A percentile compares a stretch with the other conserved stretches of the same genome.
These are phyloP conservation scores for Gymnobelideus leadbeateri DNA, from an alignment of 2,113 vertebrate genomes.

Conservation along the genomic window DNA sequence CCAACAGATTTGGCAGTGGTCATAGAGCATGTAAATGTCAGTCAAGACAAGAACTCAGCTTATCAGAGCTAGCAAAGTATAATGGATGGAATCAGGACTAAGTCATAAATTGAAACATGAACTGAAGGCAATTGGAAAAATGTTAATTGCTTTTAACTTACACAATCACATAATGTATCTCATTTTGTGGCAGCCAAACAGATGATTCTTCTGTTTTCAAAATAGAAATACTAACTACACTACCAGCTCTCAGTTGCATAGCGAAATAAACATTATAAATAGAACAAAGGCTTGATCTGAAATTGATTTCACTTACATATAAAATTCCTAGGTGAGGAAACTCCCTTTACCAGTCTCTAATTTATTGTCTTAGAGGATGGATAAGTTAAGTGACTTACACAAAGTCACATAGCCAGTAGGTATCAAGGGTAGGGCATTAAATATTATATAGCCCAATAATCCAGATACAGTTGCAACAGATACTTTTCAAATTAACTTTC, in stretches of 20 bases:
- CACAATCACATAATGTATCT: not conserved
- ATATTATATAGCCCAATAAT: no score
- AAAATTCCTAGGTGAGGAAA: no score
- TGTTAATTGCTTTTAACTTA: not conserved
- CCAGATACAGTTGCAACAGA: no score
- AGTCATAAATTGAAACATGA: not conserved
- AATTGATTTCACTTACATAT: no score
- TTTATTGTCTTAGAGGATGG: no score
- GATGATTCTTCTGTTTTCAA: conserved; percentile 18
- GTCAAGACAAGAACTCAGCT: not conserved
- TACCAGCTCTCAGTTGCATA: not conserved
- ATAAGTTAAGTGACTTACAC: no score
- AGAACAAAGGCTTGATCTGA: no score
- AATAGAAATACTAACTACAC: not conserved
- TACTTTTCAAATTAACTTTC: no score
- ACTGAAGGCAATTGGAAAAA: not conserved
- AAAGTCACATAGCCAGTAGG: no score
- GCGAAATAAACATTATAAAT: not conserved
- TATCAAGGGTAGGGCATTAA: no score
- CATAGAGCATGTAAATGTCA: not conserved
- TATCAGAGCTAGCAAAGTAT: not conserved
- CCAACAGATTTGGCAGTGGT: not conserved
- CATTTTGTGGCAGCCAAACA: not conserved
- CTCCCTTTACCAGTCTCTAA: no score
- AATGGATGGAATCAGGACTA: not conserved